Evolutionary conservation across 2,113 vertebrate species (phyloP).

Genomic region (Xiphophorus maculatus): DNA sequence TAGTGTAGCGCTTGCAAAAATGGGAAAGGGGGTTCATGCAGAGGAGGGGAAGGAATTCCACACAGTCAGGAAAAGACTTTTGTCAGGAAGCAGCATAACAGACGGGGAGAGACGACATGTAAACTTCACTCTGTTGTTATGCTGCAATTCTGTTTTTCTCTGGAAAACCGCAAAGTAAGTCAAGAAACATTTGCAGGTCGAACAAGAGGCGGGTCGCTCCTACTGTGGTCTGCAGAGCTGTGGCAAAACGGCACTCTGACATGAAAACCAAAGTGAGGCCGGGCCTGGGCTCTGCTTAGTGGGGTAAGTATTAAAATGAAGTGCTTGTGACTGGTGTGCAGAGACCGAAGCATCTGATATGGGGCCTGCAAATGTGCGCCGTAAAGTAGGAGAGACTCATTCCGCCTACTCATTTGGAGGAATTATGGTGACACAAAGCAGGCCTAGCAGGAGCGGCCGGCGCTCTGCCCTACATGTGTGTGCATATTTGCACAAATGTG

Average conservation of each 20-base stretch:
- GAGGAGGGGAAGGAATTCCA: conserved; percentile 61
- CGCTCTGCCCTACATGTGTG: conserved; percentile 43
- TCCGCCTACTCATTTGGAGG: conserved; percentile 69
- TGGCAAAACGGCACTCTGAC: conserved; percentile 16
- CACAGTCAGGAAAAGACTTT: conserved; percentile 70
- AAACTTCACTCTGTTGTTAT: conserved; percentile 69
- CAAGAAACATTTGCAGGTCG: conserved; percentile 67
- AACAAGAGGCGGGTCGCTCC: conserved; percentile 41
- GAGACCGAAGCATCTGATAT: conserved; percentile 59
- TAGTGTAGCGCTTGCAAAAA: conserved; percentile 70
- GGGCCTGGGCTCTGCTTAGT: conserved; percentile 30
- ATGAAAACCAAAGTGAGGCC: conserved; percentile 37
- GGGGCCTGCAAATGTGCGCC: conserved; percentile 61
- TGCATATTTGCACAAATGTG: conserved; percentile 10
- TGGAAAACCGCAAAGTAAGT: conserved; percentile 61
- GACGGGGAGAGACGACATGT: conserved; percentile 46
- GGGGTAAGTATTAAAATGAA: conserved; percentile 61
- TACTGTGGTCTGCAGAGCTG: conserved; percentile 7
- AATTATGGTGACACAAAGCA: conserved; percentile 73
- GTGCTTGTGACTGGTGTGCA: conserved; percentile 63
- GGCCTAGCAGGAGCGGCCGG: conserved; percentile 36
- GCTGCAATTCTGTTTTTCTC: conserved; percentile 47
- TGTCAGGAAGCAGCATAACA: conserved; percentile 53
- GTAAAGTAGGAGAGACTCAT: conserved; percentile 58
- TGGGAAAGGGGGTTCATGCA: conserved; percentile 48